phyloP scores from a whole-genome alignment of 2,888 invertebrate species.

The Pocota personata region DNA sequence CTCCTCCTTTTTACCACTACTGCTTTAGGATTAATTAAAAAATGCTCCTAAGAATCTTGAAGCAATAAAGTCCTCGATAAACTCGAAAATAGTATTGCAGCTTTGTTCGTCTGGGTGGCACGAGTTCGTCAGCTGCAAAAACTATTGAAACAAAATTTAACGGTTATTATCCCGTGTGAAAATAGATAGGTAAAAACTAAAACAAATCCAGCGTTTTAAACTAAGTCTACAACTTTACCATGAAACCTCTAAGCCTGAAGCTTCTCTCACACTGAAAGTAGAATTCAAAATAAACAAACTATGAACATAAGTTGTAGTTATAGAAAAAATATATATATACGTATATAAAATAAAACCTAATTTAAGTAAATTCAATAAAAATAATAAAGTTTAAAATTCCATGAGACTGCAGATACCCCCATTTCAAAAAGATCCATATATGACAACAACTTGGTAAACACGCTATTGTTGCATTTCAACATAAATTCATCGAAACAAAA shows the following conservation, averaged over 20 bases:
- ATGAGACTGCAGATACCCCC: slow-evolving; percentile 68
- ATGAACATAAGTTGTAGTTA: background rate
- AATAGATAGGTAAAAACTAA: background rate
- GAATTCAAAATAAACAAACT: background rate
- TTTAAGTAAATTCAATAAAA: slow-evolving; percentile 26
- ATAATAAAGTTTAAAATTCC: slow-evolving; percentile 32
- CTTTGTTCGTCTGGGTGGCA: too few relatives aligned
- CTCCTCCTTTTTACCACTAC: too few relatives aligned
- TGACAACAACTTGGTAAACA: slow-evolving; percentile 11
- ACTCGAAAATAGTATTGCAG: too few relatives aligned
- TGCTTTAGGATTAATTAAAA: too few relatives aligned
- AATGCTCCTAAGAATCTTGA: too few relatives aligned
- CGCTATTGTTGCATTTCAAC: slow-evolving; percentile 45
- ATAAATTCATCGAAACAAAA: slow-evolving; percentile 25
- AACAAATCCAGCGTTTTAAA: background rate
- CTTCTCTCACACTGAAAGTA: slow-evolving; percentile 37
- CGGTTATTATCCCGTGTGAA: background rate
- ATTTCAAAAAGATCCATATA: slow-evolving; percentile 31
- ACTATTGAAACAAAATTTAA: too few relatives aligned
- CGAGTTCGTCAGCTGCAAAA: too few relatives aligned
- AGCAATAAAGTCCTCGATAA: too few relatives aligned
- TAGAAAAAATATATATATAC: slow-evolving; percentile 5
- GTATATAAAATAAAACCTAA: background rate
- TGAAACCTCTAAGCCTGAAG: background rate
- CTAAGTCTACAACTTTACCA: background rate